Conservation (phyloP, 64 coral and sea anemone genomes). For the Anthopleura sola region DNA sequence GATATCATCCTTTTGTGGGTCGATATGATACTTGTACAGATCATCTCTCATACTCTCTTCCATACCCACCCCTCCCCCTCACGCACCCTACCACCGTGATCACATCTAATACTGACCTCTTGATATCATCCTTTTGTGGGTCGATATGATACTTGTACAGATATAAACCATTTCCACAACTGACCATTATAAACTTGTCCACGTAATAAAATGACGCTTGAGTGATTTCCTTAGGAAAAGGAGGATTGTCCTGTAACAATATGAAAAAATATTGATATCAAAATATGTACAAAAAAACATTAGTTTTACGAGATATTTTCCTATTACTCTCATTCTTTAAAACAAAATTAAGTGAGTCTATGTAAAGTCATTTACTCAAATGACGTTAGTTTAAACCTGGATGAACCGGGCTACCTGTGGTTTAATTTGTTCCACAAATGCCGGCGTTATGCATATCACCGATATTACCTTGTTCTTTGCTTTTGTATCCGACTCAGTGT, state of each 20-base stretch:
- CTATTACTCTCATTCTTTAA: too few species aligned
- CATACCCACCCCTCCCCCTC: neutral
- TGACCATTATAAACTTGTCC: constrained; percentile 89
- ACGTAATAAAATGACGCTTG: constrained; percentile 94
- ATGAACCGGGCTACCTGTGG: too few species aligned
- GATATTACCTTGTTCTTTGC: constrained; percentile 58
- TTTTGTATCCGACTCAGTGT: constrained; percentile 32
- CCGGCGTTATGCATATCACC: neutral
- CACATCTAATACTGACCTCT: constrained; percentile 40
- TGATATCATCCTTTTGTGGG: constrained; percentile 81
- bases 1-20: constrained; percentile 78
- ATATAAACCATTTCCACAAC: constrained; percentile 75
- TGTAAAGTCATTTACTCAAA: too few species aligned
- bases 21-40: constrained; percentile 92
- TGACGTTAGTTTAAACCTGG: too few species aligned
- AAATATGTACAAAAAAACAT: too few species aligned
- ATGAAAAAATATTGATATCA: neutral
- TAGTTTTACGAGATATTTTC: neutral
- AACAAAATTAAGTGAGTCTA: too few species aligned
- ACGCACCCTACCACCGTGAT: neutral
- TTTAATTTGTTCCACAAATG: neutral
- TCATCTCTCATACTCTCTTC: too few species aligned
- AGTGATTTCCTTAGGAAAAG: constrained; percentile 81
- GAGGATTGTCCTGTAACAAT: constrained; percentile 73
- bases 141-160: constrained; percentile 93